A percentile compares a stretch with the other conserved stretches of the same genome.
These are phyloP conservation scores for Cephus pygmeus DNA, from an alignment of 2,888 invertebrate species.

Conservation along the genomic window DNA sequence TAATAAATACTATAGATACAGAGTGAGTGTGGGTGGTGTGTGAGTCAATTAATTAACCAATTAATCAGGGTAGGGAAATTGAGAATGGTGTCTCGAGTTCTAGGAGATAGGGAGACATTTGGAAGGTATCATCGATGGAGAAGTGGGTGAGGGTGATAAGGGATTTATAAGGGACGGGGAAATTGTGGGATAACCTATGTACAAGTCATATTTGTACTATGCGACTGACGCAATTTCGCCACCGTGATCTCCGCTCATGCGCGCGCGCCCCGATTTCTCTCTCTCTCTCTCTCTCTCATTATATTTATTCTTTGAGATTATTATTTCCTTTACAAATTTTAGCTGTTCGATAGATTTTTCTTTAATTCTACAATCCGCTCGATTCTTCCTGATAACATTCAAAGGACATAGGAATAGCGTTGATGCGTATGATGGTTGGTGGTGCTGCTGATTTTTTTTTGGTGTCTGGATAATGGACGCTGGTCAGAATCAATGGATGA, in stretches of 20 bases:
- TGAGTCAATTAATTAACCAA: conserved; percentile 63
- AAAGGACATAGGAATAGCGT: background rate
- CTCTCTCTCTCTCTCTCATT: conserved; percentile 39
- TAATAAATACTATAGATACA: conserved; percentile 67
- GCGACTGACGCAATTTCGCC: conserved; percentile 60
- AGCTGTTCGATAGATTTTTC: conserved; percentile 13
- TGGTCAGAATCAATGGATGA: background rate
- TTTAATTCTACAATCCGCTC: conserved; percentile 19
- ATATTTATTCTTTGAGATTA: conserved; percentile 6
- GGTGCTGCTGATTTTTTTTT: background rate
- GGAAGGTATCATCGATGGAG: background rate
- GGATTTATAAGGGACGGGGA: conserved; percentile 24
- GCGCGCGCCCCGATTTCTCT: conserved; percentile 43
- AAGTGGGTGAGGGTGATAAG: conserved; percentile 16
- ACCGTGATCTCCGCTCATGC: conserved; percentile 49
- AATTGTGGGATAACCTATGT: conserved; percentile 54
- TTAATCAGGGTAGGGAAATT: conserved; percentile 31
- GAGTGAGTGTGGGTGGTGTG: conserved; percentile 60
- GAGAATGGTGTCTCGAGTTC: background rate
- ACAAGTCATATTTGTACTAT: conserved; percentile 66
- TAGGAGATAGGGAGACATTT: background rate
- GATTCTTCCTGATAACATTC: background rate
- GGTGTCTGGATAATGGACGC: background rate
- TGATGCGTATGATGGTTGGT: background rate
- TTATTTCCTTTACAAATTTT: background rate